Evolutionary conservation across 1,140 invertebrate species (phyloP).

Genomic region (Stegodyphus dumicola): DNA sequence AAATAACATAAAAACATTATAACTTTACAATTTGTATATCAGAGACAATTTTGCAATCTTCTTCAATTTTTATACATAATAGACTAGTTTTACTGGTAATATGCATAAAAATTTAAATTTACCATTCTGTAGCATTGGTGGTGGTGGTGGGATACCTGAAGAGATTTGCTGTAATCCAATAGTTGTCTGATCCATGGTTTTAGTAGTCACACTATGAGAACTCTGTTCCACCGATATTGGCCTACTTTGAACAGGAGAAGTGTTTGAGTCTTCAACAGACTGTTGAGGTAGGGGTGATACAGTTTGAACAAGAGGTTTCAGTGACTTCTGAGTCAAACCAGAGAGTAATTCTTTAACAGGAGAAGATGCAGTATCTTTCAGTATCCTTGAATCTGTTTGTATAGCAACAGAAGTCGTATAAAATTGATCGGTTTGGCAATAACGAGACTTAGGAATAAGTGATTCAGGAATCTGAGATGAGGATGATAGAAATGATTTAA

Average conservation of each 20-base stretch:
- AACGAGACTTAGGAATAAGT: slow-evolving; percentile 21
- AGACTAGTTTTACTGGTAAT: neutral
- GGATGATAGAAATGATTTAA: slow-evolving; percentile 37
- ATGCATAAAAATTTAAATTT: neutral
- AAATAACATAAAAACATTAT: too few species aligned
- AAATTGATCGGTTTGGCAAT: slow-evolving; percentile 45
- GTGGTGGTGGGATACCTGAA: slow-evolving; percentile 10
- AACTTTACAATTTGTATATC: too few species aligned
- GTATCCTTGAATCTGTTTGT: slow-evolving; percentile 14
- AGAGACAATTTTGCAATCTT: too few species aligned
- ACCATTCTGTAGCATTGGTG: neutral
- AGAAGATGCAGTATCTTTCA: slow-evolving; percentile 31
- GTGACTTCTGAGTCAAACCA: slow-evolving; percentile 28
- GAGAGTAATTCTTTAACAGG: slow-evolving; percentile 48
- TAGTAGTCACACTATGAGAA: too few species aligned
- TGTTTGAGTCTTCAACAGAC: neutral
- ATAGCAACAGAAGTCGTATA: slow-evolving; percentile 11
- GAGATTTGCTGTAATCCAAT: neutral
- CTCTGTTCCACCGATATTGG: neutral
- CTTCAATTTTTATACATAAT: too few species aligned
- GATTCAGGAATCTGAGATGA: slow-evolving; percentile 29
- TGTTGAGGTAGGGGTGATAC: slow-evolving; percentile 35
- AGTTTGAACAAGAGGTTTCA: slow-evolving; percentile 44
- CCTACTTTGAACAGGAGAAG: neutral
- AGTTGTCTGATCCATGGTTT: too few species aligned